Base-by-base conservation (phyloP, 2,113 vertebrate species). In the zebrafish (Danio rerio) region DNA sequence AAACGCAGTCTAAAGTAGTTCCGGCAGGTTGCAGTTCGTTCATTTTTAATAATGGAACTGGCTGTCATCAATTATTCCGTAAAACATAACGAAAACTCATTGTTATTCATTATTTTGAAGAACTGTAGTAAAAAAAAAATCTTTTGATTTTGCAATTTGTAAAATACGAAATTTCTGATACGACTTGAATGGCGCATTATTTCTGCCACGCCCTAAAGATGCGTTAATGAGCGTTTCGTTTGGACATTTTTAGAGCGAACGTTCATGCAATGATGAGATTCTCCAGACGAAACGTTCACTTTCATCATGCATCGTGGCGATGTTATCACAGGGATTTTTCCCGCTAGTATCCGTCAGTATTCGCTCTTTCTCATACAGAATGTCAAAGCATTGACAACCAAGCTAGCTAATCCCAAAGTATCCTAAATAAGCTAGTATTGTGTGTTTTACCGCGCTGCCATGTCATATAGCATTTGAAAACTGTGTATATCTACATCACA, bases 351-450 rank as follows among this genome's bases (percentile, higher is more conserved):
- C 52, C 11, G n/a, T 68, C 74, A 78, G 80, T 82, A 82, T 85
- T 82, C 56, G 6, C 75, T 71, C 69, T 65, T 66, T 80, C 61
- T 50, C 18, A 5, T 53, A 59, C 58, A 69, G 63, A 63, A 74
- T 55, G 62, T 73, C 73, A 75, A 78, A 68, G 69, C 69, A 42
- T 82, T 45, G 50, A 62, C 80, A 79, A 69, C 76, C 76, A 69
- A 70, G 77, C 55, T 45, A 43, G 53, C 81, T 86, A 75, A 71
- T 62, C 50, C 75, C 56, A 83, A 52, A 62, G 66, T 83, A 31
- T 61, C 43, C 63, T 69, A 40, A 59, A 65, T 68, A 47, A 82
- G 72, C 63, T 52, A 42, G 15, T 12, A 18, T n/a, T 31, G 80
- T 65, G 40, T 79, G 15, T 68, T 76, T 56, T 70, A 49, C 75